phyloP scores from a whole-genome alignment of 2,113 vertebrate species.

The Cephalopterus ornatus region DNA sequence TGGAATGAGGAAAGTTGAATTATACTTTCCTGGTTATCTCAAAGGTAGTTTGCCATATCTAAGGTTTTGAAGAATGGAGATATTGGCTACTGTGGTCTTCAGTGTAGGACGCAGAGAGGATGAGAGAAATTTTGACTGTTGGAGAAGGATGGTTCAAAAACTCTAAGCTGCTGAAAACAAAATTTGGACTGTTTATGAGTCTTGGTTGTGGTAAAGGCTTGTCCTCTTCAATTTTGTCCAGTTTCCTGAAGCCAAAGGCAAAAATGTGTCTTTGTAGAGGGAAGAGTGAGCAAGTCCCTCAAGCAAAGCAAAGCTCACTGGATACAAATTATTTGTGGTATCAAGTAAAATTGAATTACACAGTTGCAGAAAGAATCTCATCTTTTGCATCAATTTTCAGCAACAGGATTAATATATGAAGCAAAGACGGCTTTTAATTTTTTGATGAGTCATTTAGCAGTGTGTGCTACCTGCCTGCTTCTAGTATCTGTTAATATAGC shows the following conservation, averaged over 20 bases:
- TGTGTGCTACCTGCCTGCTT: not conserved
- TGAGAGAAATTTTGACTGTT: not conserved
- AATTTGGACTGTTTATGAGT: not conserved
- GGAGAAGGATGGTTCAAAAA: not conserved
- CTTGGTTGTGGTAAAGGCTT: not conserved
- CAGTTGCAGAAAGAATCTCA: not conserved
- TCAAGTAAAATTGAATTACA: not conserved
- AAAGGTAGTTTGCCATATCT: not conserved
- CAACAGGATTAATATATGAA: not conserved
- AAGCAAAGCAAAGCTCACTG: not conserved
- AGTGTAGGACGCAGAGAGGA: not conserved
- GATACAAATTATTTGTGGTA: not conserved
- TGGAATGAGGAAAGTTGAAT: not conserved
- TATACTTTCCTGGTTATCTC: not conserved
- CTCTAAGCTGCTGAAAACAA: not conserved
- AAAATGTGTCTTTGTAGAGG: not conserved
- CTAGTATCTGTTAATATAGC: not conserved
- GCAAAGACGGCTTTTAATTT: not conserved
- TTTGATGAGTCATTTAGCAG: not conserved
- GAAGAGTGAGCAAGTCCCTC: not conserved
- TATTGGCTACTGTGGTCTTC: not conserved
- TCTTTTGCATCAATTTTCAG: slow-evolving; percentile 6
- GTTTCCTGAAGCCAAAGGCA: not conserved
- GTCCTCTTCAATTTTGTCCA: not conserved
- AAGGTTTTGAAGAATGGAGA: not conserved